A percentile compares a stretch with the other conserved stretches of the same genome.
Evolutionary conservation across 2,888 invertebrate genomes (phyloP).

Genomic region (Andrena trimmerana): DNA sequence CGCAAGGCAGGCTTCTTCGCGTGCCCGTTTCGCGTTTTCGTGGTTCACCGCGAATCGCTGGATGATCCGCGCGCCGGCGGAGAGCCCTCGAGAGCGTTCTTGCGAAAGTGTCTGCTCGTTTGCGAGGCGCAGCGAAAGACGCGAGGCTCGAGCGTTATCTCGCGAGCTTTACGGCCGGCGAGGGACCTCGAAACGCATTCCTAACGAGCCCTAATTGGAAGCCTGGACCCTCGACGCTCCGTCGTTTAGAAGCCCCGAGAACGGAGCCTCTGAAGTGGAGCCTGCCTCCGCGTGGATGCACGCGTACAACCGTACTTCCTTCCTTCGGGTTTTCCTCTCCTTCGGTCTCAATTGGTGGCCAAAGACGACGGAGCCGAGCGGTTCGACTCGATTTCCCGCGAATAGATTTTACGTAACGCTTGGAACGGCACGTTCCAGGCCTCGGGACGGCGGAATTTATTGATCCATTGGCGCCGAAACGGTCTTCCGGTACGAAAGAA

Average conservation of each 20-base stretch:
- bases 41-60: slow-evolving; percentile 3
- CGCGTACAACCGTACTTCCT: not conserved
- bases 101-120: slow-evolving; percentile 27
- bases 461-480: slow-evolving; percentile 53
- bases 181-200: slow-evolving; percentile 59
- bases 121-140: slow-evolving; percentile 22
- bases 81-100: slow-evolving; percentile 29
- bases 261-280: slow-evolving; percentile 18
- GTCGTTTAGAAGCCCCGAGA: slow-evolving; percentile 58
- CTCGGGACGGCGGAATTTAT: slow-evolving; percentile 53
- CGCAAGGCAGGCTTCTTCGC: not conserved
- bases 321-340: not conserved
- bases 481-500: slow-evolving; percentile 54
- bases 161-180: slow-evolving; percentile 50
- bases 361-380: not conserved
- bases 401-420: slow-evolving; percentile 41
- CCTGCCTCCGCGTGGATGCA: not conserved
- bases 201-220: slow-evolving; percentile 78
- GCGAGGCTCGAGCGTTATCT: slow-evolving; percentile 48
- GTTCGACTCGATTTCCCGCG: slow-evolving; percentile 29
- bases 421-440: slow-evolving; percentile 33
- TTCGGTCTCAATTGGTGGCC: not conserved
- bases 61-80: slow-evolving; percentile 5
- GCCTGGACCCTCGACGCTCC: slow-evolving; percentile 61
- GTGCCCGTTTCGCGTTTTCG: not conserved